These are phyloP conservation scores for Piaya cayana DNA, from an alignment of 2,113 vertebrate genomes.

Conservation along the genomic window DNA sequence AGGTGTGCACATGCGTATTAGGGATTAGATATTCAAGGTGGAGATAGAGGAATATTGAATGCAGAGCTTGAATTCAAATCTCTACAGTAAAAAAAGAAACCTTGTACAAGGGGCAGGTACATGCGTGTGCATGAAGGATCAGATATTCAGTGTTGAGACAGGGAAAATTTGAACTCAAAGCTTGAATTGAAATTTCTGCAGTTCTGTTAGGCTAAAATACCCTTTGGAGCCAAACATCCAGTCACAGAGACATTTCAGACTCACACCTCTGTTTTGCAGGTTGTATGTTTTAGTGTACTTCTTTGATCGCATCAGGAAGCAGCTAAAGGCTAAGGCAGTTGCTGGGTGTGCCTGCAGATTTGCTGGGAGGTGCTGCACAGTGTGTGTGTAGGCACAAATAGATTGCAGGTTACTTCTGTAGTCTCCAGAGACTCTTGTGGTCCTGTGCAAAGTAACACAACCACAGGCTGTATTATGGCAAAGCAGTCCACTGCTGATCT, in stretches of 20 bases:
- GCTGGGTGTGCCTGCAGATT: neutral
- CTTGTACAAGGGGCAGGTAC: neutral
- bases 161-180: neutral
- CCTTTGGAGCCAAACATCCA: neutral
- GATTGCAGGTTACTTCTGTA: neutral
- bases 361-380: neutral
- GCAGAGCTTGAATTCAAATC: neutral
- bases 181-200: neutral
- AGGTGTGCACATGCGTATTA: neutral
- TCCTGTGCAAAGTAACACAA: neutral
- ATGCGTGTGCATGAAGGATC: fast-evolving
- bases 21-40: neutral
- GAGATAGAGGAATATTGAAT: neutral
- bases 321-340: neutral
- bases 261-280: neutral
- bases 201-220: neutral
- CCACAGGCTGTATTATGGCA: neutral
- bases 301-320: neutral
- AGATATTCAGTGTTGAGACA: neutral
- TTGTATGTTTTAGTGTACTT: neutral
- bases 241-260: neutral
- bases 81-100: neutral
- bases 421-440: neutral
- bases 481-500: neutral
- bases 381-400: neutral